These are phyloP conservation scores for Telenomus remus DNA, from an alignment of 1,140 invertebrate genomes.

Conservation along the genomic window DNA sequence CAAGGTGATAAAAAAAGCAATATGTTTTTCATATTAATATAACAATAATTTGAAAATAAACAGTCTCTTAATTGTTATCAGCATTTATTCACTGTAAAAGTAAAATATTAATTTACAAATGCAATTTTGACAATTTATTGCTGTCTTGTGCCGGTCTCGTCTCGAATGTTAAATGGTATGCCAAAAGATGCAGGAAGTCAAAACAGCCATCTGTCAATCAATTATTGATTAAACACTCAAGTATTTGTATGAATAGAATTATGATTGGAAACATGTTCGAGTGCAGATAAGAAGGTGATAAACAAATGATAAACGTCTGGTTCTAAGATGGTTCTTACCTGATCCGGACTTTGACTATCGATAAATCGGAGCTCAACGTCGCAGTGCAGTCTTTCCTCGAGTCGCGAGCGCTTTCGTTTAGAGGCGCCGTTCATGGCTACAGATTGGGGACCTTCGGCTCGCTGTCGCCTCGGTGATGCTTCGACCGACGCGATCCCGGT, in stretches of 20 bases:
- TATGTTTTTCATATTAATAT: no score
- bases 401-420: slow-evolving; percentile 74
- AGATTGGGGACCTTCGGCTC: slow-evolving; percentile 67
- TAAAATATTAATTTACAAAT: no score
- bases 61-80: no score
- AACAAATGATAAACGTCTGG: no score
- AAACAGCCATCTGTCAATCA: slow-evolving; percentile 1
- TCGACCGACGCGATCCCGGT: slow-evolving; percentile 78
- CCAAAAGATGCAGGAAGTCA: slow-evolving; percentile 11
- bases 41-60: no score
- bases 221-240: no score
- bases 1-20: no score
- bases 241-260: no score
- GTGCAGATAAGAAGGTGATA: no score
- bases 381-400: slow-evolving; percentile 75
- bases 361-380: slow-evolving; percentile 77
- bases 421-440: slow-evolving; percentile 66
- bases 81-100: no score
- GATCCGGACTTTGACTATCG: slow-evolving; percentile 77
- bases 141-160: no score
- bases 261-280: no score
- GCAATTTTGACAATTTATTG: slow-evolving; percentile 7
- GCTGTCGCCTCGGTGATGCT: slow-evolving; percentile 75
- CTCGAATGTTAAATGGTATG: slow-evolving; percentile 15
- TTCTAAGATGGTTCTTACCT: slow-evolving; percentile 59